Evolutionary conservation across 2,888 invertebrate genomes (phyloP).

Genomic region (Coelinius sp.): DNA sequence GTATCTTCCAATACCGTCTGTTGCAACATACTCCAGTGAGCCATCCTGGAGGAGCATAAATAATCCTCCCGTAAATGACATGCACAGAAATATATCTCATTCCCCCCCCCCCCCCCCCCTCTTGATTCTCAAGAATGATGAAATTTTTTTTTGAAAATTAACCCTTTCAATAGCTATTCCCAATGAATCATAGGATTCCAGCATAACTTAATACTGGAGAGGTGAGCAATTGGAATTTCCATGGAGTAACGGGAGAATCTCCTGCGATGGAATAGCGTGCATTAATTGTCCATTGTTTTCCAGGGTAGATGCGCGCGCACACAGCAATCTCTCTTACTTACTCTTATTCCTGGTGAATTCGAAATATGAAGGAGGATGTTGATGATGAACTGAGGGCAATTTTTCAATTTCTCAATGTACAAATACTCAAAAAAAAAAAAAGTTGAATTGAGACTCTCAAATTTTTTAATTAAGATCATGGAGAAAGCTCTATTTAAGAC

Average conservation of each 20-base stretch:
- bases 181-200: neutral
- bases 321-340: neutral
- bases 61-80: too few relatives aligned
- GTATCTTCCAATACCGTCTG: too few relatives aligned
- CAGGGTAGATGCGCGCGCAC: constrained; percentile 38
- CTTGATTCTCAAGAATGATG: neutral
- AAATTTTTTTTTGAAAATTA: neutral
- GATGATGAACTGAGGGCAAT: constrained; percentile 22
- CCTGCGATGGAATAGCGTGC: constrained; percentile 53
- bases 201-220: constrained; percentile 3
- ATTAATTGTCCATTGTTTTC: constrained; percentile 67
- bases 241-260: constrained; percentile 1
- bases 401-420: neutral
- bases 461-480: too few relatives aligned
- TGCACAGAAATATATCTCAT: too few relatives aligned
- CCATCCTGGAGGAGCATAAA: too few relatives aligned
- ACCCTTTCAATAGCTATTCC: neutral
- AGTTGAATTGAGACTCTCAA: too few relatives aligned
- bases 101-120: too few relatives aligned
- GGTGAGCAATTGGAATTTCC: constrained; percentile 33
- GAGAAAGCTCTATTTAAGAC: too few relatives aligned
- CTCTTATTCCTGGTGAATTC: constrained; percentile 15
- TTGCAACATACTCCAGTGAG: too few relatives aligned
- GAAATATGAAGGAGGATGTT: neutral
- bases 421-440: neutral